phyloP scores from a whole-genome alignment of 2,113 vertebrate genomes.

The Helogale parvula region DNA sequence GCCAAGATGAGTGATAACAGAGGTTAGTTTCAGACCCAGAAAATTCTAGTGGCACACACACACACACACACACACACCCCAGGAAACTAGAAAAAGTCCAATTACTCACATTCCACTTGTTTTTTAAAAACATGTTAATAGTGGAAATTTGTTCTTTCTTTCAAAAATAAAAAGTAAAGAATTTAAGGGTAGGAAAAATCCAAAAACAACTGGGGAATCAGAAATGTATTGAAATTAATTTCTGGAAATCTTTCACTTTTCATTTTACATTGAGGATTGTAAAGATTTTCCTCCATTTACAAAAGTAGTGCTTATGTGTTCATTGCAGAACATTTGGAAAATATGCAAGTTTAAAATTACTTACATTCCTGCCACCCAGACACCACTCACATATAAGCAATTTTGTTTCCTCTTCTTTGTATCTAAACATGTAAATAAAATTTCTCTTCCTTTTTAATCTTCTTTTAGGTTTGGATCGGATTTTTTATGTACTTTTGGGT shows the following conservation, averaged over 20 bases:
- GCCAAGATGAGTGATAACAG: neutral
- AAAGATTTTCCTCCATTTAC: neutral
- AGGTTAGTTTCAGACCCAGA: conserved; percentile 39
- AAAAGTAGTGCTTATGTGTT: neutral
- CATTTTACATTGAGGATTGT: neutral
- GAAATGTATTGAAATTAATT: neutral
- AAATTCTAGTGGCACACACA: neutral
- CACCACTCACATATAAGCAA: neutral
- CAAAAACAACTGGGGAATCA: neutral
- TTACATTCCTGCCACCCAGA: neutral
- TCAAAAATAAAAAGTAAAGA: neutral
- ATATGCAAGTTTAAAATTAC: neutral
- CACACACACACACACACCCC: neutral
- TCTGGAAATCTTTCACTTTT: neutral
- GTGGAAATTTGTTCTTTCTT: neutral
- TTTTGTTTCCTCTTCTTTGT: neutral
- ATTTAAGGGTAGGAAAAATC: neutral
- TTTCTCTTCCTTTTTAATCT: neutral
- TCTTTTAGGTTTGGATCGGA: neutral
- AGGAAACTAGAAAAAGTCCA: neutral
- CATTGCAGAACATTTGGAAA: neutral
- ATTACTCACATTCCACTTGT: neutral
- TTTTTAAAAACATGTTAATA: neutral
- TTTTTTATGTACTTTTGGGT: neutral
- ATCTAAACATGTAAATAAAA: neutral